These are phyloP conservation scores for Telmatochromis brachygnathus DNA, from an alignment of 2,113 vertebrate genomes.

Conservation along the genomic window DNA sequence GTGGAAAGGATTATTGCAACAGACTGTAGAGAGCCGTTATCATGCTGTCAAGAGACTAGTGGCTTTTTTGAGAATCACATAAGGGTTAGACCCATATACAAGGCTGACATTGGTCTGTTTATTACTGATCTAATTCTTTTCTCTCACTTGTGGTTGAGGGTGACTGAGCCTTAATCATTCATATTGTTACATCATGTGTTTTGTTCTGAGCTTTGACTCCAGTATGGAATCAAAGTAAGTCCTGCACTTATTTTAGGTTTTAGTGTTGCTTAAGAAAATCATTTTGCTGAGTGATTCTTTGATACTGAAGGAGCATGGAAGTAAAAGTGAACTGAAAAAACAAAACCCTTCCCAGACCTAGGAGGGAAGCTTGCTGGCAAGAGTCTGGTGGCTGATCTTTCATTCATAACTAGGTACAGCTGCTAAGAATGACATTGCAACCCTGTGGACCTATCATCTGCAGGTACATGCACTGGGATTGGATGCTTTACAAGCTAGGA, in stretches of 20 bases:
- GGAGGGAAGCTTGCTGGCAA: neutral
- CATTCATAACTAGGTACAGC: neutral
- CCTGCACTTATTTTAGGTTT: neutral
- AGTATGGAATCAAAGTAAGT: neutral
- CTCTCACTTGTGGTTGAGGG: neutral
- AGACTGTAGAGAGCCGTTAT: slow-evolving; percentile 25
- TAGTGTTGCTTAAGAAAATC: neutral
- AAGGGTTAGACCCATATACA: neutral
- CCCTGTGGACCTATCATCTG: neutral
- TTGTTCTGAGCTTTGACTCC: neutral
- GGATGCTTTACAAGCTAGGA: neutral
- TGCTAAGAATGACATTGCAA: neutral
- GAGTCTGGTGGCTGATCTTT: neutral
- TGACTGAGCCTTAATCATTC: neutral
- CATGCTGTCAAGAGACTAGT: slow-evolving; percentile 26
- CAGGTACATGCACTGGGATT: neutral
- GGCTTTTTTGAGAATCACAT: slow-evolving; percentile 14
- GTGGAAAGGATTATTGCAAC: slow-evolving; percentile 44
- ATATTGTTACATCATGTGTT: neutral
- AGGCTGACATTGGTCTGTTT: neutral
- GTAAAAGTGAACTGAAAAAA: neutral
- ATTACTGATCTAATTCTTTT: neutral
- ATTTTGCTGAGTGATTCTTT: neutral
- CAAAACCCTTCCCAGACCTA: neutral
- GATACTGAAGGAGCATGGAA: neutral